Evolutionary conservation across 2,888 invertebrate genomes (phyloP).

Genomic region (Sinotaia quadrata): DNA sequence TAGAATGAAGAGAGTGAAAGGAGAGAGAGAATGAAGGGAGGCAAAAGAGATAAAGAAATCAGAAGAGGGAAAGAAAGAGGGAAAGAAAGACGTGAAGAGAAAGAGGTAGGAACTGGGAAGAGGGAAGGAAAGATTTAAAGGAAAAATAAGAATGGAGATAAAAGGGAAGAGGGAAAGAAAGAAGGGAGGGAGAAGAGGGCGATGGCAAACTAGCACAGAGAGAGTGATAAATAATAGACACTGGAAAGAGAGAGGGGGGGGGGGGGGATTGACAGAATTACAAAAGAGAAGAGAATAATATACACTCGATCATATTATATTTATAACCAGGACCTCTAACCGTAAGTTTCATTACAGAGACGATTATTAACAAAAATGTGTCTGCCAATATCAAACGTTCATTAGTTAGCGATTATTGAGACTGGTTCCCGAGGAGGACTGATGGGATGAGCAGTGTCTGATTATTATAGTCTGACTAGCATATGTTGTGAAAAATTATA

Average conservation of each 20-base stretch:
- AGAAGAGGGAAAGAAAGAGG: background rate
- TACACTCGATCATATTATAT: too few species aligned
- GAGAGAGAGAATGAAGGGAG: background rate
- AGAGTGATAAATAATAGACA: background rate
- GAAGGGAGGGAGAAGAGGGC: background rate
- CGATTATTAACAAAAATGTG: too few species aligned
- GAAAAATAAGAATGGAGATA: constrained; percentile 5
- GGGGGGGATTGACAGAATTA: too few species aligned
- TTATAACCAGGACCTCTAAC: too few species aligned
- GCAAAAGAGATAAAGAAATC: background rate
- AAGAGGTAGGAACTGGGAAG: background rate
- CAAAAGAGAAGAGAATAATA: too few species aligned
- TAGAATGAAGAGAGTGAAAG: background rate
- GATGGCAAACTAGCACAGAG: background rate
- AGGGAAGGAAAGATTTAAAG: background rate
- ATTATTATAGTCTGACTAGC: too few species aligned
- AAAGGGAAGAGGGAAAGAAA: constrained; percentile 1
- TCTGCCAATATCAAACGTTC: too few species aligned
- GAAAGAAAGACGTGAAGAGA: background rate
- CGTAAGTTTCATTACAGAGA: too few species aligned
- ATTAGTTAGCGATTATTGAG: too few species aligned
- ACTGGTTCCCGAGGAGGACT: too few species aligned
- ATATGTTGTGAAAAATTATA: too few species aligned
- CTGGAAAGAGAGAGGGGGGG: background rate
- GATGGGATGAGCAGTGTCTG: too few species aligned